These are phyloP conservation scores for Poeciliopsis occidentalis DNA, from an alignment of 2,113 vertebrate species.

Conservation along the genomic window DNA sequence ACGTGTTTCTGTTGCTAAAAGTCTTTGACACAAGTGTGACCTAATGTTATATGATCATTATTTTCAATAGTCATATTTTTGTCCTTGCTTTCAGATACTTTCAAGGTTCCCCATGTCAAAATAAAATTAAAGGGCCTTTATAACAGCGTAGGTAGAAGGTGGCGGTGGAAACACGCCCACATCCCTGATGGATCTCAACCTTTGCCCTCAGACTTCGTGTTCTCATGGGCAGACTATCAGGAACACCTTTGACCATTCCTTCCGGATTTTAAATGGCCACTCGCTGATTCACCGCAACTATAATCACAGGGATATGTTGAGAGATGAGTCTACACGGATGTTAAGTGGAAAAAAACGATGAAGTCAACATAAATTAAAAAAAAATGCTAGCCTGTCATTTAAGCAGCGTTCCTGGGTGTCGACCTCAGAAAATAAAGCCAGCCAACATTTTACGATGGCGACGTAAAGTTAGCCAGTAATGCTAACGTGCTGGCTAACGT, in stretches of 20 bases:
- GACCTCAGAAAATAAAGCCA: neutral
- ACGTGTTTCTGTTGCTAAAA: too few species aligned
- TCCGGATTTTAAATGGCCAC: neutral
- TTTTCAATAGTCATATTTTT: neutral
- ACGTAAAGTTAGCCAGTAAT: slow-evolving; percentile 35
- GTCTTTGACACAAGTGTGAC: too few species aligned
- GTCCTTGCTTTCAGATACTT: neutral
- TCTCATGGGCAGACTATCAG: neutral
- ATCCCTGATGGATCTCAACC: slow-evolving; percentile 10
- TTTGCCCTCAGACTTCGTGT: neutral
- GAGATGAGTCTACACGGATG: neutral
- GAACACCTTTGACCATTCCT: neutral
- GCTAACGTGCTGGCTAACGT: slow-evolving; percentile 58
- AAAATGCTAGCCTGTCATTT: neutral
- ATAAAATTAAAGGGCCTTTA: neutral
- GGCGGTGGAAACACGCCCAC: slow-evolving; percentile 37
- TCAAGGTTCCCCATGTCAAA: too few species aligned
- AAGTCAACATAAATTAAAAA: neutral
- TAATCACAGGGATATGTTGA: neutral
- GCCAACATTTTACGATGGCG: slow-evolving; percentile 13
- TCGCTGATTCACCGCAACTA: neutral
- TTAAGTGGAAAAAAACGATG: neutral
- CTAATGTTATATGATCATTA: too few species aligned
- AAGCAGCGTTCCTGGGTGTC: neutral
- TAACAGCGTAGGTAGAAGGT: neutral